Evolutionary conservation across 37 sponge, comb jelly and placozoan species (phyloP).

Genomic region (Mnemiopsis leidyi): DNA sequence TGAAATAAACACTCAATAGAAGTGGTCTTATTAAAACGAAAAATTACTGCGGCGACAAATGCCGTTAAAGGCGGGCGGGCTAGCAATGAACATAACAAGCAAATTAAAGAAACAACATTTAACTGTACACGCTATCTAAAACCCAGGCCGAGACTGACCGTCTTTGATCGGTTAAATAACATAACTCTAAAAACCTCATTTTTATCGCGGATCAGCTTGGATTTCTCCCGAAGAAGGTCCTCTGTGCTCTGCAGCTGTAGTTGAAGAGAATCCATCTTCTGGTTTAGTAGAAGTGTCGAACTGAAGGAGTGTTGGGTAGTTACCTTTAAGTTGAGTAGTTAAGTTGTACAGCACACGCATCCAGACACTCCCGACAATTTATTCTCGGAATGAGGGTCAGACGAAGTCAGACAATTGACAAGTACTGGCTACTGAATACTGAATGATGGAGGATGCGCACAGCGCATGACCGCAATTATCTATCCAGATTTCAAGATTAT

Average conservation of each 20-base stretch:
- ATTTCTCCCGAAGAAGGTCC: not conserved
- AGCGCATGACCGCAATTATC: too few relatives aligned
- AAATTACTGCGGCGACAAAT: not conserved
- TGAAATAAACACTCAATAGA: not conserved
- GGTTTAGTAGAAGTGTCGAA: not conserved
- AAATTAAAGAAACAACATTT: not conserved
- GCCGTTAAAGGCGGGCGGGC: not conserved
- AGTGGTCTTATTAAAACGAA: not conserved
- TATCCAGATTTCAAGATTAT: too few relatives aligned
- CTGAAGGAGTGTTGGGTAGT: too few relatives aligned
- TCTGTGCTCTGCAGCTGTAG: not conserved
- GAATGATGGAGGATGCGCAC: too few relatives aligned
- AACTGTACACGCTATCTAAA: not conserved
- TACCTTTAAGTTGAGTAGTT: too few relatives aligned
- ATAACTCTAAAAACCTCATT: not conserved
- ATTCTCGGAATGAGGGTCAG: too few relatives aligned
- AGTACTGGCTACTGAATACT: too few relatives aligned
- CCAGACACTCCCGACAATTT: too few relatives aligned
- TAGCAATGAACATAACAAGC: not conserved
- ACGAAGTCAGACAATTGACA: too few relatives aligned
- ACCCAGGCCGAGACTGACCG: not conserved
- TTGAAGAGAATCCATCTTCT: constrained; percentile 4
- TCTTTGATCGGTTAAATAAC: not conserved
- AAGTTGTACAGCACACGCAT: too few relatives aligned
- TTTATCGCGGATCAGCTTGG: not conserved